Conservation (phyloP, 1,140 invertebrate genomes). For the Drosophila chauvacae region DNA sequence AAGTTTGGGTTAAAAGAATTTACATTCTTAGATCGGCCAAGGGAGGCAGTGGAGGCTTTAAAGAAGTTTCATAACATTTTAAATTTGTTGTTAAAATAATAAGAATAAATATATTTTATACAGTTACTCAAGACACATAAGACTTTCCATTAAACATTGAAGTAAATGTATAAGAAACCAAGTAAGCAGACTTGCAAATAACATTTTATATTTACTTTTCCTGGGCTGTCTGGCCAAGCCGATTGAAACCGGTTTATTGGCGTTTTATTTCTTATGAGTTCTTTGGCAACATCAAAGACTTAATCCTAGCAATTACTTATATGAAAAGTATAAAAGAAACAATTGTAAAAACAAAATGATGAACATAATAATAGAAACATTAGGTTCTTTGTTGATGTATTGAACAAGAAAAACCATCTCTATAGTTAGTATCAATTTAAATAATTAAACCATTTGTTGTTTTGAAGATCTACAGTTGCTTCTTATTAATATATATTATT, state of each 20-base stretch:
- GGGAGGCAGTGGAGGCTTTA: neutral
- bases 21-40: neutral
- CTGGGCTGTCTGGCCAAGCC: neutral
- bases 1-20: neutral
- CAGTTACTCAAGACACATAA: too few species aligned
- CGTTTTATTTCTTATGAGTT: constrained; percentile 1
- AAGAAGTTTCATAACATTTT: neutral
- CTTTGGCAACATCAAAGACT: neutral
- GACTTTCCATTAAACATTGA: neutral
- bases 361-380: neutral
- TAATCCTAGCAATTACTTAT: neutral
- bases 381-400: neutral
- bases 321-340: neutral
- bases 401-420: neutral
- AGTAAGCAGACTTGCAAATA: neutral
- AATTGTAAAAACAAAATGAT: neutral
- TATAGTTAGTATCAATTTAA: too few species aligned
- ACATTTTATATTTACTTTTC: constrained; percentile 1
- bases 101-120: too few species aligned
- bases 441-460: too few species aligned
- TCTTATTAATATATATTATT: neutral
- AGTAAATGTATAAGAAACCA: neutral
- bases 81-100: too few species aligned
- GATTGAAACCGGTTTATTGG: constrained; percentile 7
- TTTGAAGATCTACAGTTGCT: too few species aligned